Evolutionary conservation across 1,140 invertebrate species (phyloP), one percentile per base, ranked within the genome.

Genomic region (Drosophila dunni): DNA sequence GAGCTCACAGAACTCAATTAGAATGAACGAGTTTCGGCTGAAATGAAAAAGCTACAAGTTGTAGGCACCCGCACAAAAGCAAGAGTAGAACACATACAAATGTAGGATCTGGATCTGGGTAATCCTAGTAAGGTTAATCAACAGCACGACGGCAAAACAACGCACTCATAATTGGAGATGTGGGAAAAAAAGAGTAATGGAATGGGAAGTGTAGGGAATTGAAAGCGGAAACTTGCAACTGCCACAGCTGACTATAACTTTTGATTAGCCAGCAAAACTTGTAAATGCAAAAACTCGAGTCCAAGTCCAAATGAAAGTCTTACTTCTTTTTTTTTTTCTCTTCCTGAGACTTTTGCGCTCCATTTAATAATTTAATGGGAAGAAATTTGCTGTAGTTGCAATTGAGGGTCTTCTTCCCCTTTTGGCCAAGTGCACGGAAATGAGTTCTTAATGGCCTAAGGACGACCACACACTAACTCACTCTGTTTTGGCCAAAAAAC

Each of bases 301-400:
- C 60, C 9, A 20, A 56, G 53, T 50, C 24, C 24, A 29, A 29
- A 29, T 29, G 24, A 17, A 46, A 17, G n/a, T 5, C 33, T 42
- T 15, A 29, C 5, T 29, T 29, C 24, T 29, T 3, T 29, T 3
- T 57, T 51, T 33, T 24, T 64, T 45, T 62, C 50, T 46, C 11
- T 65, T 40, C 56, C 11, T 53, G 38, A 60, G 38, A 15, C 8
- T 70, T 74, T 66, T 66, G 77, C 76, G 76, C 80, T 83, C 66
- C 73, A 89, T 83, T 88, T 89, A 88, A 88, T 83, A 88, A 79
- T 88, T 88, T 86, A 86, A 86, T 79, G 80, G 45, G 38, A 33
- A 66, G 53, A 40, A 75, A 64, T 75, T 72, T 68, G 68, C 13
- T 44, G 80, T 63, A 79, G 48, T 75, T 69, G 69, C 63, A 60